Base-by-base conservation (phyloP, 2,797 vertebrate species). In the Pelodytes ibericus region DNA sequence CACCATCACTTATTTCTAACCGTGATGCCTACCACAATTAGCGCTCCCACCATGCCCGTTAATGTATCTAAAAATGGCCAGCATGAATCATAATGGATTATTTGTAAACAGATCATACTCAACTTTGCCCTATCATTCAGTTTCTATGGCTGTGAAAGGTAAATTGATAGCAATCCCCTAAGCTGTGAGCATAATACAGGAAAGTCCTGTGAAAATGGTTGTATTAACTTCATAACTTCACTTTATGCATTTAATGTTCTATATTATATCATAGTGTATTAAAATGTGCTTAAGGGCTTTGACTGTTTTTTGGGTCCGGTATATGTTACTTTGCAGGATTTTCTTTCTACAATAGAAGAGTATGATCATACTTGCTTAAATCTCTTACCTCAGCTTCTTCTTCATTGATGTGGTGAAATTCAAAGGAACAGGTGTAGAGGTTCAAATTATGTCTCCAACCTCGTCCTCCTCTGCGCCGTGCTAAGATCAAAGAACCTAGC, bases 401-500 rank as follows among this genome's bases (percentile, higher is more conserved):
- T 44, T 72, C 77, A 61, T 41, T 79, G 71, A 79, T 79, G 71
- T 79, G 77, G 77, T 79, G 61, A 59, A 66, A 71, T 56, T 72
- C 57, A 77, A 77, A 65, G 57, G 57, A 79, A 63, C 77, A 79
- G 77, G 77, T 79, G 77, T 71, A 69, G 77, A 25, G 77, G 71
- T 79, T 79, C 64, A 74, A 72, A 74, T 79, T 79, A 57, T 68
- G 56, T 68, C 71, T 69, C 68, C 18, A 60, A 58, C 68, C 36
- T 57, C 25, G 26, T 39, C 57, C 77, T 41, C 30, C 56, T 63
- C 58, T 63, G 26, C 65, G 57, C 62, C 51, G 27, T 69, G 44
- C 71, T 56, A 27, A 71, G 77, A 79, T 79, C 77, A 79, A 79
- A 79, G 77, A 39, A 79, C 41, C 31, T 79, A 68, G 77, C 71